These are phyloP conservation scores for Paracanthobrama guichenoti DNA, from an alignment of 2,113 vertebrate genomes.

Conservation along the genomic window DNA sequence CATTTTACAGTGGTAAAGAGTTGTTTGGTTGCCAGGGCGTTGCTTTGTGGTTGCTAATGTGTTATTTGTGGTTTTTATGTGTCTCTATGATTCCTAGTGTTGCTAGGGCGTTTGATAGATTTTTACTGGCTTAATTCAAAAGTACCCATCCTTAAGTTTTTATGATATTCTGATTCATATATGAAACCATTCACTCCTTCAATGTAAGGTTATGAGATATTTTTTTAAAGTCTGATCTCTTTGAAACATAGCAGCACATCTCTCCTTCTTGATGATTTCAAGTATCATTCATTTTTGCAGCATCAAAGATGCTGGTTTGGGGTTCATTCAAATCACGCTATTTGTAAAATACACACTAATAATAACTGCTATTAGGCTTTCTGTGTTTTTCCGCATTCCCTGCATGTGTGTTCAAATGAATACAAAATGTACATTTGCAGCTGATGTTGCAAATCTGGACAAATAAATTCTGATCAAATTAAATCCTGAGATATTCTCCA, in stretches of 20 bases:
- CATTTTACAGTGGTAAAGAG: neutral
- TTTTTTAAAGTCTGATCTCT: neutral
- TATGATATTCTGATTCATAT: neutral
- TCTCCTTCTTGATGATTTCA: neutral
- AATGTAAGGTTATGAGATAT: neutral
- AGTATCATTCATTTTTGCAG: neutral
- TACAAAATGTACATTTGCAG: neutral
- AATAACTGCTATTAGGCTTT: neutral
- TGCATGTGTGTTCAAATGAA: neutral
- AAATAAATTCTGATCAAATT: constrained; percentile 8
- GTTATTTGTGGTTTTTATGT: neutral
- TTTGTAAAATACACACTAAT: neutral
- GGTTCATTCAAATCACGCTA: neutral
- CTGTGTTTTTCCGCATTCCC: neutral
- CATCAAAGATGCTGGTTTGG: neutral
- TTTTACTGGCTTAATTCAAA: neutral
- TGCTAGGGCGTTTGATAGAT: neutral
- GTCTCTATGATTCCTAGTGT: neutral
- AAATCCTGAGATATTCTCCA: neutral
- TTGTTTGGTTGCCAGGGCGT: neutral
- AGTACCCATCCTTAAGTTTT: neutral
- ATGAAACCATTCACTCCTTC: neutral
- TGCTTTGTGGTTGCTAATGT: neutral
- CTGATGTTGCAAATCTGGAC: constrained; percentile 21
- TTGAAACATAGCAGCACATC: neutral